Percentiles rank a stretch among this genome's conserved stretches.
Evolutionary conservation across 2,797 vertebrate genomes (phyloP).

Genomic region (Urocyon cinereoargenteus): DNA sequence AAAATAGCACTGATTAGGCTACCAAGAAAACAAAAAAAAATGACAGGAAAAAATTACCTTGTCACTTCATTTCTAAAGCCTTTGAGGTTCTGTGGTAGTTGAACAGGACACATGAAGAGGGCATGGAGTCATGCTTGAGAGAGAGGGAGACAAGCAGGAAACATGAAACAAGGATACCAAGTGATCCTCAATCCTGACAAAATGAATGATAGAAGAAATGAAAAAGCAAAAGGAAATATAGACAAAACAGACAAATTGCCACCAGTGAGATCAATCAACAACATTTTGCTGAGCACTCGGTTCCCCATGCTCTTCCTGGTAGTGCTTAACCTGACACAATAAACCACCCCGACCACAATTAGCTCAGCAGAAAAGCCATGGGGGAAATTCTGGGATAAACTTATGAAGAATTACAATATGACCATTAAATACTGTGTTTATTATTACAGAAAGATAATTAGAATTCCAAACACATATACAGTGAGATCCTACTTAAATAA

Average conservation of each 20-base stretch:
- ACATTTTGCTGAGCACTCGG: not conserved
- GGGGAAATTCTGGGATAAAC: not conserved
- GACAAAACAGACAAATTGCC: not conserved
- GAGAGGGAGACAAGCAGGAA: not conserved
- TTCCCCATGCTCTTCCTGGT: not conserved
- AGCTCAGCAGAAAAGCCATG: not conserved
- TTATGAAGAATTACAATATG: not conserved
- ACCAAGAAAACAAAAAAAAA: conserved; percentile 23
- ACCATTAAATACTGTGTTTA: not conserved
- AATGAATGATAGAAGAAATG: not conserved
- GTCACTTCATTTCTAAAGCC: not conserved
- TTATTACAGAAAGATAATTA: not conserved
- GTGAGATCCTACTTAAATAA: not conserved
- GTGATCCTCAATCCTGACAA: not conserved
- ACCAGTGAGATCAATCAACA: not conserved
- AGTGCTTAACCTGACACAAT: not conserved
- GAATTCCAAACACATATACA: not conserved
- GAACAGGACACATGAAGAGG: not conserved
- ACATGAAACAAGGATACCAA: not conserved
- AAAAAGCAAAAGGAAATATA: not conserved
- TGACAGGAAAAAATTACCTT: not conserved
- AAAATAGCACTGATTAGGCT: not conserved
- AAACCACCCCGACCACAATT: not conserved
- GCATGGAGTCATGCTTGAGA: not conserved
- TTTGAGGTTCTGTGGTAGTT: not conserved